Evolutionary conservation across 2,113 vertebrate species (phyloP).

Genomic region (Telmatochromis sp.): DNA sequence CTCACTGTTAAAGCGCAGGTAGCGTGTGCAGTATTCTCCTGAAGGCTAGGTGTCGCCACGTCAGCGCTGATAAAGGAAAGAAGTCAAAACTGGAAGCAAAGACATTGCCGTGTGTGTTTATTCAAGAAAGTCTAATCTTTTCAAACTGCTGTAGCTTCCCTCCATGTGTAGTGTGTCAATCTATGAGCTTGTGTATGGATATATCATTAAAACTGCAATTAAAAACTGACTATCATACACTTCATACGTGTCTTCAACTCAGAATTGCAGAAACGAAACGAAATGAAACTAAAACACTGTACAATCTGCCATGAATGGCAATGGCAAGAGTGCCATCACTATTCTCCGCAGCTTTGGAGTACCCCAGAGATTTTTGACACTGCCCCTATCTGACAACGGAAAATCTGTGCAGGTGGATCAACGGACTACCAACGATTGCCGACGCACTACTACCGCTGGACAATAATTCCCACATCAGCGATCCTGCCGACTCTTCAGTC

Average conservation of each 20-base stretch:
- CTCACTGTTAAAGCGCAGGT: neutral
- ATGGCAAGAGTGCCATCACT: neutral
- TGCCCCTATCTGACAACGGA: neutral
- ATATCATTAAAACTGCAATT: neutral
- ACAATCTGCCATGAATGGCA: neutral
- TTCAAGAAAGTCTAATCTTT: neutral
- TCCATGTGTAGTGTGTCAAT: neutral
- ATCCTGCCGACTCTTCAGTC: neutral
- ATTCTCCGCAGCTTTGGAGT: neutral
- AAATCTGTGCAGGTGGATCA: neutral
- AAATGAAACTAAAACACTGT: neutral
- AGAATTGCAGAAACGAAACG: neutral
- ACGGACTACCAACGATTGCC: neutral
- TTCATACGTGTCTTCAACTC: neutral
- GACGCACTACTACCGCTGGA: neutral
- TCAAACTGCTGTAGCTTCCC: neutral
- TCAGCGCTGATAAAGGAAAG: neutral
- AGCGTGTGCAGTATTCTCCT: neutral
- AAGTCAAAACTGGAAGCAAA: neutral
- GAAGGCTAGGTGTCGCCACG: neutral
- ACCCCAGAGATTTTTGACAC: neutral
- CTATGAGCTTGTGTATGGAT: neutral
- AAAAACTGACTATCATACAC: neutral
- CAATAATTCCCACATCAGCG: neutral
- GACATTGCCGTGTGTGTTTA: neutral